Evolutionary conservation across 2,797 vertebrate species (phyloP), one percentile per base, ranked within the genome.

Genomic region (Salmo trutta): DNA sequence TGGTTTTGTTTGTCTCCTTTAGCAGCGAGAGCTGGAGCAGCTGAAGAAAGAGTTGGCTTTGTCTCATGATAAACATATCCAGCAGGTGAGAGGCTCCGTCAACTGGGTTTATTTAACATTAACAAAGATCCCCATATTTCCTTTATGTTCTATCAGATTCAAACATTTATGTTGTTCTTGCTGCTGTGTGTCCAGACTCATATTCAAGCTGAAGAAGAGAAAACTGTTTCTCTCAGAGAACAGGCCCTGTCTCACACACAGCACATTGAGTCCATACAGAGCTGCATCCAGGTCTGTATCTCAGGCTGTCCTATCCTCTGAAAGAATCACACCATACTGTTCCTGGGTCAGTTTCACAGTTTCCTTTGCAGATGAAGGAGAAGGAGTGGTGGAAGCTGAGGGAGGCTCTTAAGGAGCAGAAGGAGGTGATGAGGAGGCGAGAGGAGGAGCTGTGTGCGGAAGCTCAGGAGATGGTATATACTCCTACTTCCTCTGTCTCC

Each of bases 331-430:
- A 24, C 47, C 24, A 27, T 27, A 14, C 69, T 71, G n/a, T 24
- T 51, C 41, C 66, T 33, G 15, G 5, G 19, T 24, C 64, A 21
- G 5, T 71, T 33, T 68, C 51, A 19, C 51, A 74, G 3, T 41
- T 21, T 17, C 4, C 36, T 56, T 75, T 47, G 24, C 80, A 94
- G 94, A 75, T 86, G 3, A 93, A 89, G 85, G 91, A 94, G 41
- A 88, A 93, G 56, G 92, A 94, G 62, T 75, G 84, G 17, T 82
- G 74, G 66, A 88, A 76, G 73, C 86, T 94, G 27, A 88, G 74
- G 75, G 88, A 85, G 41, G 84, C 80, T 78, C 66, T 93, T 29
- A 81, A 90, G 78, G 82, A 88, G 71, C 86, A 91, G 76, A 85
- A 78, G 71, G 79, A 87, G 78, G 77, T 83, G 19, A 87, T 85